Conservation (phyloP, 2,113 vertebrate species). For the Diadophis punctatus region DNA sequence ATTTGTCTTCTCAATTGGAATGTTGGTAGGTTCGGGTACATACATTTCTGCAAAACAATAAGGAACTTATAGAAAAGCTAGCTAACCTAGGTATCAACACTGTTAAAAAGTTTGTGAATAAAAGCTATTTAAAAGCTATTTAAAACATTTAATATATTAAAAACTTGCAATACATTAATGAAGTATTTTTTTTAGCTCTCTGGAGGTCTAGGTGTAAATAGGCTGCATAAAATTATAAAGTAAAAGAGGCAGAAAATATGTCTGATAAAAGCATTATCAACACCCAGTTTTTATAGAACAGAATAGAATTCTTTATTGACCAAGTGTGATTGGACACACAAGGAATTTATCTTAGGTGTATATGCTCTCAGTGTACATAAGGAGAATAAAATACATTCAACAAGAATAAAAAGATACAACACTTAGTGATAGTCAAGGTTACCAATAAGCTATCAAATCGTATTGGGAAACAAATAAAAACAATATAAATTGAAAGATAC, state of each 20-base stretch:
- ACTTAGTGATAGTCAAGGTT: too few relatives aligned
- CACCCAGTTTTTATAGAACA: background rate
- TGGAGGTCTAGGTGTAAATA: background rate
- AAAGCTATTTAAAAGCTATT: background rate
- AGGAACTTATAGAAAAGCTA: constrained; percentile 20
- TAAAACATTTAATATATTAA: background rate
- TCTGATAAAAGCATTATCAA: background rate
- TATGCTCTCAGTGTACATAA: too few relatives aligned
- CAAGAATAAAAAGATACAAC: too few relatives aligned
- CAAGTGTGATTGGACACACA: too few relatives aligned
- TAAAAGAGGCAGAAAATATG: background rate
- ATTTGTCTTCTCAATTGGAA: constrained; percentile 88
- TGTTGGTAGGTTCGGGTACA: constrained; percentile 81
- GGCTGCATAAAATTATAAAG: background rate
- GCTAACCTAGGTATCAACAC: background rate
- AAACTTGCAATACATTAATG: background rate
- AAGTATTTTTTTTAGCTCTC: background rate
- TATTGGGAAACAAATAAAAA: too few relatives aligned
- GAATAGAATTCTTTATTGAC: too few relatives aligned
- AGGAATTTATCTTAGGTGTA: too few relatives aligned
- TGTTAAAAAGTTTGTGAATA: background rate
- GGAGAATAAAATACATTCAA: too few relatives aligned
- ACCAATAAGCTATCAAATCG: too few relatives aligned
- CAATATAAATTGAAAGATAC: too few relatives aligned
- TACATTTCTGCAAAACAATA: constrained; percentile 75